phyloP scores from a whole-genome alignment of 1,140 invertebrate species.

The Periplaneta americana region DNA sequence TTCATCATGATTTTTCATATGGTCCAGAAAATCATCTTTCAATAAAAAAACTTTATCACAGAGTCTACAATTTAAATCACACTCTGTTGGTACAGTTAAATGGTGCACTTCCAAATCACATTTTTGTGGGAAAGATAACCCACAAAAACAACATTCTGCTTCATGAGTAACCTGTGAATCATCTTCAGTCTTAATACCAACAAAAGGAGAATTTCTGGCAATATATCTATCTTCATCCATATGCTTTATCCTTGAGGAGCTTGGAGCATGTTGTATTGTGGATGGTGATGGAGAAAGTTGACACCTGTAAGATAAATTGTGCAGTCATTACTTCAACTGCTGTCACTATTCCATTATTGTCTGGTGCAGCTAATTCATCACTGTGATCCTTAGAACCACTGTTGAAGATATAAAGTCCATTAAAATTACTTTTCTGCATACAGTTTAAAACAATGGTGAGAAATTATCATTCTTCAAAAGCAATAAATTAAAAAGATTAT shows the following conservation, averaged over 20 bases:
- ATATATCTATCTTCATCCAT: background rate
- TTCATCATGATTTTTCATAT: background rate
- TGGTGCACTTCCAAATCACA: background rate
- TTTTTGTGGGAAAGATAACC: background rate
- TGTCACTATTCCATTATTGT: no score
- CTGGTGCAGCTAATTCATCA: no score
- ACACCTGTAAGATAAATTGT: constrained; percentile 13
- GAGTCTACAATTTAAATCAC: background rate
- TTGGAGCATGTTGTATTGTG: background rate
- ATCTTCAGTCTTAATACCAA: background rate
- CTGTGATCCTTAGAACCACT: no score
- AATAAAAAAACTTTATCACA: background rate
- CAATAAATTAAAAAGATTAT: no score
- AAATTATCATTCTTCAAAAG: no score
- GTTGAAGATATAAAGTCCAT: no score
- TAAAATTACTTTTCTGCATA: no score
- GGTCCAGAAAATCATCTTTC: background rate
- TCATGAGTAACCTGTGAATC: background rate
- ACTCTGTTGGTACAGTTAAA: background rate
- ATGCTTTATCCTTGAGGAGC: background rate
- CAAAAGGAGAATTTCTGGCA: background rate
- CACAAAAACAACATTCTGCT: background rate
- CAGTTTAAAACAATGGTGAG: no score
- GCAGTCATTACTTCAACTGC: constrained; percentile 10
- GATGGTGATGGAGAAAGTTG: background rate